Percentiles rank a stretch among this genome's conserved stretches.
Conservation (phyloP, 1,140 invertebrate species). For the Glomeris maerens region DNA sequence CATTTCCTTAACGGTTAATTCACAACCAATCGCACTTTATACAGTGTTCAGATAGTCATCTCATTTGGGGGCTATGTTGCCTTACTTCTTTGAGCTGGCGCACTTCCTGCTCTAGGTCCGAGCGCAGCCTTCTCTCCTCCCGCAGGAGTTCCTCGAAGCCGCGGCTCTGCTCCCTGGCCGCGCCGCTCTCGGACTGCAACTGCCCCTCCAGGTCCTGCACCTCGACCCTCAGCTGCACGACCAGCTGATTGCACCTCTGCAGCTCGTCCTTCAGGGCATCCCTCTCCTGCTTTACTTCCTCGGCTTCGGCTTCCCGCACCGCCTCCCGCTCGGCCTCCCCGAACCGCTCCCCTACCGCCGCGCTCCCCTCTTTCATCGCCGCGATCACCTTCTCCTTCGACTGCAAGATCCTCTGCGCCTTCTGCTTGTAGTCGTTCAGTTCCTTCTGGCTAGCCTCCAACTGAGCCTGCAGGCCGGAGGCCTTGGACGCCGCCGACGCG, state of each 20-base stretch:
- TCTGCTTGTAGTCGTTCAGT: conserved; percentile 37
- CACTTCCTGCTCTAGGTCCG: conserved; percentile 44
- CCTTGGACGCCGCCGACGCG: conserved; percentile 21
- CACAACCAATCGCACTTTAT: no score
- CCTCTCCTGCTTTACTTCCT: conserved; percentile 41
- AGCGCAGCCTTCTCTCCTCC: conserved; percentile 37
- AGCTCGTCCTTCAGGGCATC: conserved; percentile 46
- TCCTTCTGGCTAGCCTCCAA: conserved; percentile 31
- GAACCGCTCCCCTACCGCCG: conserved; percentile 25
- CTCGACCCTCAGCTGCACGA: conserved; percentile 40
- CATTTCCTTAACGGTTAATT: no score
- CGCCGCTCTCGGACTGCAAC: conserved; percentile 25
- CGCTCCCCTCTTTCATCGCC: conserved; percentile 42
- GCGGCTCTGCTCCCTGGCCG: conserved; percentile 25
- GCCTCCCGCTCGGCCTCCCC: conserved; percentile 19
- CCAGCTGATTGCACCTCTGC: conserved; percentile 37
- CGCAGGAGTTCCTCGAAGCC: conserved; percentile 40
- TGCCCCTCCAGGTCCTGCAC: conserved; percentile 34
- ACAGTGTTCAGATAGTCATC: no score
- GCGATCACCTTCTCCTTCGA: conserved; percentile 60
- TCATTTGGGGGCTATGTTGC: not conserved
- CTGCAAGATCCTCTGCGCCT: conserved; percentile 55
- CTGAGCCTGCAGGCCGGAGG: conserved; percentile 25
- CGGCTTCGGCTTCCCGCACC: conserved; percentile 27
- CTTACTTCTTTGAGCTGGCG: conserved; percentile 33